Percentiles rank a stretch among this genome's conserved stretches.
phyloP scores from a whole-genome alignment of 1,140 invertebrate species.

The Rhizoglyphus robini region DNA sequence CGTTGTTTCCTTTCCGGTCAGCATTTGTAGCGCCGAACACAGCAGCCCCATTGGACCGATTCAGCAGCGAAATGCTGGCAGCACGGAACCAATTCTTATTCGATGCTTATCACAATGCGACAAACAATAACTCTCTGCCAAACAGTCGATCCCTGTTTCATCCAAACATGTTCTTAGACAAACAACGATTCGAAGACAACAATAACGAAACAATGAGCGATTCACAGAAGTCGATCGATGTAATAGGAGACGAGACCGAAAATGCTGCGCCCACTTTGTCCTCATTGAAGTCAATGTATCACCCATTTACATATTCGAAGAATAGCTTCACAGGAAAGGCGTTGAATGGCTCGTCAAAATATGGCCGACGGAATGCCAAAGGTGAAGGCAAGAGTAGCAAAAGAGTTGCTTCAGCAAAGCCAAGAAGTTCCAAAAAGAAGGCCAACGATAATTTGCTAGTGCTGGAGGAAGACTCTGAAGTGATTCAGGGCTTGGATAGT shows the following conservation, averaged over 20 bases:
- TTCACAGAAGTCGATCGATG: background rate
- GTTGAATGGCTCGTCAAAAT: background rate
- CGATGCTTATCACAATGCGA: background rate
- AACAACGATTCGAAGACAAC: background rate
- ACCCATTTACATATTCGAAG: background rate
- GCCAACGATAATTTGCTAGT: background rate
- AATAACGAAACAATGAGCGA: background rate
- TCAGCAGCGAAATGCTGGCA: background rate
- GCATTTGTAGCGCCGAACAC: background rate
- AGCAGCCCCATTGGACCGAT: background rate
- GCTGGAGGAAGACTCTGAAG: background rate
- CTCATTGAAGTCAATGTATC: background rate
- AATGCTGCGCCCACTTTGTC: background rate
- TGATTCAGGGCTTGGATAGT: too few species aligned
- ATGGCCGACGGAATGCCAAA: background rate
- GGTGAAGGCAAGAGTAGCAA: background rate
- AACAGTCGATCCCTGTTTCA: background rate
- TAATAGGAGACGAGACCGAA: background rate
- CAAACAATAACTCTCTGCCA: background rate
- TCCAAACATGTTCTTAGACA: background rate
- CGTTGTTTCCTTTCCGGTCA: background rate
- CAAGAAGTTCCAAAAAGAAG: background rate
- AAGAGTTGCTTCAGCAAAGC: background rate
- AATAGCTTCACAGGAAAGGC: background rate
- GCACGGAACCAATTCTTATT: background rate